These are phyloP conservation scores for Pyralis farinalis DNA, from an alignment of 2,888 invertebrate species.

Conservation along the genomic window DNA sequence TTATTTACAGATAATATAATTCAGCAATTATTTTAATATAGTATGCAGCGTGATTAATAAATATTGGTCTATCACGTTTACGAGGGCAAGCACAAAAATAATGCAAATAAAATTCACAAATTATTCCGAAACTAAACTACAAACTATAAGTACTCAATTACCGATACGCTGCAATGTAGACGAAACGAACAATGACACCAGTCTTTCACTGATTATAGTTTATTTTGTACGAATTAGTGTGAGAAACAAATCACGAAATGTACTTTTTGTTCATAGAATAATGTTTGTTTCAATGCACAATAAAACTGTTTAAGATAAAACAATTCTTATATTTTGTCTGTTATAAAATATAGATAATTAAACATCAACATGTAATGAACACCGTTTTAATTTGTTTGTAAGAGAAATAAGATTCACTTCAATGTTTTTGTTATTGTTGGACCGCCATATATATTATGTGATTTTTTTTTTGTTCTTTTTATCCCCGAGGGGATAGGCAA, in stretches of 20 bases:
- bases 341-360: not conserved
- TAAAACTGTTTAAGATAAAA: not conserved
- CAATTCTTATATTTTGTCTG: not conserved
- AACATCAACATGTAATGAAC: not conserved
- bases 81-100: not conserved
- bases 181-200: not conserved
- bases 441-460: constrained; percentile 6
- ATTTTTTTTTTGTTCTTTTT: too few relatives aligned
- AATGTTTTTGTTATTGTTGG: constrained; percentile 22
- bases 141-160: not conserved
- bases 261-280: not conserved
- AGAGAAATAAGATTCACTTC: not conserved
- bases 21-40: too few relatives aligned
- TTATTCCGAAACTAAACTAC: not conserved
- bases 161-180: not conserved
- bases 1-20: too few relatives aligned
- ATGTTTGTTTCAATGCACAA: not conserved
- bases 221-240: too few relatives aligned
- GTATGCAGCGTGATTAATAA: too few relatives aligned
- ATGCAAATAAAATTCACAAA: not conserved
- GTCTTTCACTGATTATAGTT: not conserved
- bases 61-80: not conserved
- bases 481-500: too few relatives aligned
- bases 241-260: not conserved
- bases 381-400: not conserved